phyloP scores from a whole-genome alignment of 1,140 invertebrate genomes.

The Drosophila tristis region DNA sequence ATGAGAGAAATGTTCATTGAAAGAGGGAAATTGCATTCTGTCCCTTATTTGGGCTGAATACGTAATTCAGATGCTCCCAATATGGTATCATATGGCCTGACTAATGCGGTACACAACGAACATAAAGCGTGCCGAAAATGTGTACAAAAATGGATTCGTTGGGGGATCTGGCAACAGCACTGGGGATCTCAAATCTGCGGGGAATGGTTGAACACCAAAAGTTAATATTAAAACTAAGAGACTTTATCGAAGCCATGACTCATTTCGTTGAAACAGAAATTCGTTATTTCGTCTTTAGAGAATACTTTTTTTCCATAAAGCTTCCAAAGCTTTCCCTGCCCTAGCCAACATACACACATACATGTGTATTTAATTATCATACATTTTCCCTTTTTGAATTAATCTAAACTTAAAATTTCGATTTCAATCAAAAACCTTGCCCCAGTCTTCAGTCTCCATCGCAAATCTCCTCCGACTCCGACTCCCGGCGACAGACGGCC shows the following conservation, averaged over 20 bases:
- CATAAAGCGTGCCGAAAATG: conserved; percentile 40
- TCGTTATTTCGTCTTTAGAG: too few species aligned
- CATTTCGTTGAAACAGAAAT: not conserved
- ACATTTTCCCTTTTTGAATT: too few species aligned
- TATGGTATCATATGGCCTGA: conserved; percentile 26
- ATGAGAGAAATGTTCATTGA: conserved; percentile 6
- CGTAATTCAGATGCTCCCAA: conserved; percentile 20
- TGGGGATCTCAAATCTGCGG: not conserved
- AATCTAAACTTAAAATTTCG: conserved; percentile 5
- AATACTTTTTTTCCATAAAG: too few species aligned
- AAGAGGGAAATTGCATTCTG: conserved; percentile 6
- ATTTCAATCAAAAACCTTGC: conserved; percentile 34
- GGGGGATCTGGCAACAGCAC: not conserved
- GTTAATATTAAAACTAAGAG: not conserved
- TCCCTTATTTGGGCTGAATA: conserved; percentile 20
- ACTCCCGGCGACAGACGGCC: not conserved
- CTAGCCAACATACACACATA: too few species aligned
- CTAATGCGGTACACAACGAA: conserved; percentile 23
- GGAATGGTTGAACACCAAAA: too few species aligned
- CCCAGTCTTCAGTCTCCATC: conserved; percentile 17
- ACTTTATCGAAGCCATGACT: not conserved
- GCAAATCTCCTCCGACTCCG: too few species aligned
- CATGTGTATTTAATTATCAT: too few species aligned
- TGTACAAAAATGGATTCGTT: conserved; percentile 15
- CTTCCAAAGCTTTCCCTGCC: too few species aligned